Conservation (phyloP, 2,888 invertebrate species). For the Ligdia adustata region DNA sequence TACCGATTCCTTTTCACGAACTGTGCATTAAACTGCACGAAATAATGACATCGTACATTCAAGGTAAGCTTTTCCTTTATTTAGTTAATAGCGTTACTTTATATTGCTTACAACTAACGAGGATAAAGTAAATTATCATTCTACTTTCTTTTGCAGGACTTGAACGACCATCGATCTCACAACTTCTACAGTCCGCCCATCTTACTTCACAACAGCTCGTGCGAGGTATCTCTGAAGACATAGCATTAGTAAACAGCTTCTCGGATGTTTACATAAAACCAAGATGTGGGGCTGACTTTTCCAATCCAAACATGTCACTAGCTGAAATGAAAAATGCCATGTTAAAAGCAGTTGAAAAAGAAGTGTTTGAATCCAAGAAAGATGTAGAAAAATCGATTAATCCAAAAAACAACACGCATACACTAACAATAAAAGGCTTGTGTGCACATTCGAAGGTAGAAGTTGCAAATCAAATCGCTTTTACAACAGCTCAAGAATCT, state of each 20-base stretch:
- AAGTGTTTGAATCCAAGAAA: slow-evolving; percentile 46
- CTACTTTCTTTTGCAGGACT: slow-evolving; percentile 66
- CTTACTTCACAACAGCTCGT: slow-evolving; percentile 86
- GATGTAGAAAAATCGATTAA: slow-evolving; percentile 31
- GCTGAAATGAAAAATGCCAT: slow-evolving; percentile 77
- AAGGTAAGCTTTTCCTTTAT: no score
- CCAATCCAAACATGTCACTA: slow-evolving; percentile 65
- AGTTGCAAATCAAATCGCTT: slow-evolving; percentile 82
- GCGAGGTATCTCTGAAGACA: slow-evolving; percentile 81
- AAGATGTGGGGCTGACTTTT: slow-evolving; percentile 70
- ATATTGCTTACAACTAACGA: no score
- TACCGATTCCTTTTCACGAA: slow-evolving; percentile 63
- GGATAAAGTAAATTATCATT: no score
- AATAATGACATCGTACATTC: slow-evolving; percentile 67
- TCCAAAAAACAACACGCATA: slow-evolving; percentile 49
- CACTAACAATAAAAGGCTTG: slow-evolving; percentile 72
- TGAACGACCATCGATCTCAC: slow-evolving; percentile 85
- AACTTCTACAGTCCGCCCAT: slow-evolving; percentile 86
- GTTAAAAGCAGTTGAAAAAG: slow-evolving; percentile 57
- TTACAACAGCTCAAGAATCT: slow-evolving; percentile 57
- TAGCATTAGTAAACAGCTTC: slow-evolving; percentile 84
- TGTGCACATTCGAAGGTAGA: slow-evolving; percentile 77
- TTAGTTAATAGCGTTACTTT: no score
- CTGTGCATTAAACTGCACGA: slow-evolving; percentile 68
- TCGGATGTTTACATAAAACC: slow-evolving; percentile 87